phyloP scores from a whole-genome alignment of 2,797 vertebrate species.

The Cheracebus regulus region DNA sequence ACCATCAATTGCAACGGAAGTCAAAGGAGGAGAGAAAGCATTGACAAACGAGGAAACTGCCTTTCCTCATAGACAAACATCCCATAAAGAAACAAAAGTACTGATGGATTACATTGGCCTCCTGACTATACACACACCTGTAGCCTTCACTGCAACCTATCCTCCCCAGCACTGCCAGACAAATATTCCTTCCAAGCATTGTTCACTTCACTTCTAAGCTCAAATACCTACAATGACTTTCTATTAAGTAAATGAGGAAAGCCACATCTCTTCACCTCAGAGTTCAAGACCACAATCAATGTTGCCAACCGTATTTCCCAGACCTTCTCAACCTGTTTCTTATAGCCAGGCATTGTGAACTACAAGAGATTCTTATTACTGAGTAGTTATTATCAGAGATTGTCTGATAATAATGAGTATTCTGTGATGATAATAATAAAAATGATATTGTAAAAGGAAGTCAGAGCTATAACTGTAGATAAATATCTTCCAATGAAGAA shows the following conservation, averaged over 20 bases:
- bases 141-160: background rate
- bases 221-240: background rate
- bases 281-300: background rate
- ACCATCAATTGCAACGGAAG: background rate
- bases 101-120: constrained; percentile 18
- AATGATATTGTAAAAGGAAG: background rate
- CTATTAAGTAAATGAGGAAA: background rate
- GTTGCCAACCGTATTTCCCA: background rate
- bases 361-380: background rate
- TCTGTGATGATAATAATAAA: background rate
- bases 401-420: background rate
- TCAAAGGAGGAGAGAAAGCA: constrained; percentile 36
- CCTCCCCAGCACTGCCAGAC: background rate
- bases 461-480: background rate
- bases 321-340: background rate
- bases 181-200: background rate
- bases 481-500: background rate
- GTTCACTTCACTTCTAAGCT: background rate
- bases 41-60: background rate
- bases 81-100: background rate
- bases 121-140: background rate
- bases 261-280: background rate
- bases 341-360: background rate
- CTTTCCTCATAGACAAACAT: constrained; percentile 5
- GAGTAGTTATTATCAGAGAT: background rate